Evolutionary conservation across 2,113 vertebrate species (phyloP).

Genomic region (Anoura caudifer): DNA sequence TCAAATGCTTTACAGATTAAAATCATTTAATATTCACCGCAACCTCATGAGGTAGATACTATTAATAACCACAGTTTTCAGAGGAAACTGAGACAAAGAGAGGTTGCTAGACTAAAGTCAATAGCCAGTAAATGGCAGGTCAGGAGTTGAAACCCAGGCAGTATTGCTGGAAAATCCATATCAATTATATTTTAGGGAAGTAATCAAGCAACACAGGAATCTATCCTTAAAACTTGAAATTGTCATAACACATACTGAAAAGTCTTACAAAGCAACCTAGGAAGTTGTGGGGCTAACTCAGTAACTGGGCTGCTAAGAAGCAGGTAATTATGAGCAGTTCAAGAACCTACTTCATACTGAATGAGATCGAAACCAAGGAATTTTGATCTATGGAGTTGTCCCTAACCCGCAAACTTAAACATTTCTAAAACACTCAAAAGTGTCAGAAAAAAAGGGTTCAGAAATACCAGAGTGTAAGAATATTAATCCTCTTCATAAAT

Average conservation of each 20-base stretch:
- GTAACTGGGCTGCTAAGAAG: not conserved
- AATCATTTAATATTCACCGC: not conserved
- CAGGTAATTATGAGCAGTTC: not conserved
- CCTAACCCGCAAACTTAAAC: not conserved
- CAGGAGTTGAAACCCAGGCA: not conserved
- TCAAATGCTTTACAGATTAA: not conserved
- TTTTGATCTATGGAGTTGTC: not conserved
- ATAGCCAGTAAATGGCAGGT: not conserved
- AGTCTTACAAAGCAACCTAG: not conserved
- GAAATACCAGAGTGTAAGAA: not conserved
- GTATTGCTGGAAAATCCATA: not conserved
- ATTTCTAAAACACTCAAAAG: not conserved
- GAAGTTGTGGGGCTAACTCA: not conserved
- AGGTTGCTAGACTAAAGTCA: not conserved
- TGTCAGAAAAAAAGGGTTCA: not conserved
- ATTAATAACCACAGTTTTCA: not conserved
- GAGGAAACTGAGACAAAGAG: not conserved
- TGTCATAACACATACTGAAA: not conserved
- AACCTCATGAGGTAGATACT: not conserved
- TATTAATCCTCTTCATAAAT: slow-evolving; percentile 39
- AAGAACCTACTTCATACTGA: not conserved
- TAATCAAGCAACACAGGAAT: not conserved
- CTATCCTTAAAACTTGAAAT: not conserved
- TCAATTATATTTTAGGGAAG: not conserved
- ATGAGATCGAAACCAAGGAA: slow-evolving; percentile 2